Conservation (phyloP, 2,888 invertebrate genomes). For the Aromia moschata region DNA sequence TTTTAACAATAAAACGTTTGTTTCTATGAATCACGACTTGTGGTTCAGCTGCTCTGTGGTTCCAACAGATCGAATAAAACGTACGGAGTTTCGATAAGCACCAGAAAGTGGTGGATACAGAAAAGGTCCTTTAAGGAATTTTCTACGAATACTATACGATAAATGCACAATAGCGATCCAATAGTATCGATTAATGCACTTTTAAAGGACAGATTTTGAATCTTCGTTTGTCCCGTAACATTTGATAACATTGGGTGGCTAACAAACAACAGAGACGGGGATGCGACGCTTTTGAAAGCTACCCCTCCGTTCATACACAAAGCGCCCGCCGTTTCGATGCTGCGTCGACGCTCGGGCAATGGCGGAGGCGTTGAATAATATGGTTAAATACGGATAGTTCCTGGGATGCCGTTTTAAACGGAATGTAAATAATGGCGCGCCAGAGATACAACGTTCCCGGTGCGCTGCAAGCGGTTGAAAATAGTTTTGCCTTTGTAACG, state of each 20-base stretch:
- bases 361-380: slow-evolving; percentile 8
- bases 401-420: neutral
- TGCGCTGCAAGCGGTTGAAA: no score
- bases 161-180: slow-evolving; percentile 3
- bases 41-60: no score
- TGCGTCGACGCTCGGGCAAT: slow-evolving; percentile 9
- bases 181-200: slow-evolving; percentile 12
- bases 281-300: slow-evolving; percentile 8
- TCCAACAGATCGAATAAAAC: no score
- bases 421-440: slow-evolving; percentile 13
- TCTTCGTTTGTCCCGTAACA: slow-evolving; percentile 10
- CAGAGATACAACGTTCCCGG: no score
- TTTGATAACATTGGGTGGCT: slow-evolving; percentile 18
- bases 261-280: slow-evolving; percentile 6
- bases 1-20: no score
- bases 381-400: neutral
- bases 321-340: slow-evolving; percentile 13
- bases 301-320: slow-evolving; percentile 12
- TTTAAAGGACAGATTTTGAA: slow-evolving; percentile 15
- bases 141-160: slow-evolving; percentile 1
- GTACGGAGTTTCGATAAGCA: no score
- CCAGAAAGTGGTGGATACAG: no score
- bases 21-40: no score
- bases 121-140: slow-evolving; percentile 1
- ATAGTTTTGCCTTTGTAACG: no score